Percentiles rank a stretch among this genome's conserved stretches.
phyloP scores from a whole-genome alignment of 2,888 invertebrate genomes.

The Gonocerus acuteangulatus region DNA sequence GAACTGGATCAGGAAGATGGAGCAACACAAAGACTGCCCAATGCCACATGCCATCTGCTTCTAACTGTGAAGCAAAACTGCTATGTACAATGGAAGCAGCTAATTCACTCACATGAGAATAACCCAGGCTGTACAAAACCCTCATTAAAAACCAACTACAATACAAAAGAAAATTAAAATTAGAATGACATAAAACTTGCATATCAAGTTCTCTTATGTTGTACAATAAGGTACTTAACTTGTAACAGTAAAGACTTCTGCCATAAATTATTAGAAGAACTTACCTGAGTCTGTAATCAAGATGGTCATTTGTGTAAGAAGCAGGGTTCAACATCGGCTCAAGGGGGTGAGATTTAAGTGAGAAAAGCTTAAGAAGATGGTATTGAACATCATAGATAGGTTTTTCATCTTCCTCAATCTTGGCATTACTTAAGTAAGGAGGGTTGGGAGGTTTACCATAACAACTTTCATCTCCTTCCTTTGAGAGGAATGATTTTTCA shows the following conservation, averaged over 20 bases:
- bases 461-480: constrained; percentile 42
- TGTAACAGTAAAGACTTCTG: too few species aligned
- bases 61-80: constrained; percentile 74
- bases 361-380: constrained; percentile 71
- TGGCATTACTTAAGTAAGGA: constrained; percentile 41
- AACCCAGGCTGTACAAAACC: constrained; percentile 58
- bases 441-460: constrained; percentile 44
- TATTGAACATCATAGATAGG: constrained; percentile 63
- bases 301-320: constrained; percentile 66
- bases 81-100: constrained; percentile 55
- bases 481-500: constrained; percentile 54
- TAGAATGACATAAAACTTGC: background rate
- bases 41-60: constrained; percentile 74
- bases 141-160: constrained; percentile 70
- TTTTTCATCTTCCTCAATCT: constrained; percentile 39
- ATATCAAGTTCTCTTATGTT: too few species aligned
- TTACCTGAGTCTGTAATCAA: constrained; percentile 74
- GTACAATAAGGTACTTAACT: too few species aligned
- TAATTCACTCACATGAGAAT: constrained; percentile 53
- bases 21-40: constrained; percentile 74
- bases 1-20: constrained; percentile 53
- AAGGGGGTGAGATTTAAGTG: constrained; percentile 55
- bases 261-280: too few species aligned
- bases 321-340: constrained; percentile 64
- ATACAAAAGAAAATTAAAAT: background rate